Evolutionary conservation across 2,113 vertebrate genomes (phyloP).

Genomic region (human): DNA sequence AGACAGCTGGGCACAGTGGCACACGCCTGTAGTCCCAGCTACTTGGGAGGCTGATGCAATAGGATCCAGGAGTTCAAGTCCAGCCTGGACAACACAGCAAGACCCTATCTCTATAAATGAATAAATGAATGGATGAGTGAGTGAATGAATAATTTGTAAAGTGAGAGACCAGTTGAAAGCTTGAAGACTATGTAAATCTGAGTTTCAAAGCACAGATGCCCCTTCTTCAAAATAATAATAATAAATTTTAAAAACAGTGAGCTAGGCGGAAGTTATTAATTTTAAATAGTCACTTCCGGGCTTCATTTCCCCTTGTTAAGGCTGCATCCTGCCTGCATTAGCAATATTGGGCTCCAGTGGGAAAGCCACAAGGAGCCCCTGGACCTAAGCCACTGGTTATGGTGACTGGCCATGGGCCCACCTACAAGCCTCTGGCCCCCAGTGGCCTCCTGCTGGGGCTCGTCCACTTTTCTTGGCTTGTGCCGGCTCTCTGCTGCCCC

Average conservation of each 20-base stretch:
- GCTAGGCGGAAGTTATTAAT: not conserved
- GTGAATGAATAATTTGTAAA: not conserved
- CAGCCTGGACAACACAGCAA: not conserved
- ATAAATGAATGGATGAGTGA: not conserved
- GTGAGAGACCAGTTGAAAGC: not conserved
- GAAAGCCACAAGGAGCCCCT: not conserved
- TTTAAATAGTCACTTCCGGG: not conserved
- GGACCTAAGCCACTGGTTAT: not conserved
- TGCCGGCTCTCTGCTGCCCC: constrained; percentile 33
- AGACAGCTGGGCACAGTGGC: not conserved
- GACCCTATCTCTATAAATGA: not conserved
- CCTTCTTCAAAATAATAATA: not conserved
- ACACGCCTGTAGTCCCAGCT: not conserved
- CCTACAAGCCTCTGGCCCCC: not conserved
- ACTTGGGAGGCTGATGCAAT: not conserved
- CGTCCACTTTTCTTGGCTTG: not conserved
- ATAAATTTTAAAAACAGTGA: not conserved
- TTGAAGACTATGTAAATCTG: not conserved
- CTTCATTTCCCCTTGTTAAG: not conserved
- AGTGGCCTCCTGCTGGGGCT: not conserved
- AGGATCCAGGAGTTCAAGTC: not conserved
- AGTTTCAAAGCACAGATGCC: not conserved
- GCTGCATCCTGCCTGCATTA: not conserved
- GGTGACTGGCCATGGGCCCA: too few relatives aligned
- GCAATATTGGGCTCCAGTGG: not conserved